Percentiles rank a stretch among this genome's conserved stretches.
Evolutionary conservation across 2,113 vertebrate genomes (phyloP).

Genomic region (human): GRCh38 chr7:92808001-92808500

Average conservation of each 20-base stretch:
- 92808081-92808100: not conserved
- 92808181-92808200: not conserved
- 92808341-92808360: not conserved
- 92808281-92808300: not conserved
- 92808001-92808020: not conserved
- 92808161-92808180: not conserved
- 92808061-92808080: constrained; percentile 12
- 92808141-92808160: not conserved
- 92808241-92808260: not conserved
- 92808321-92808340: not conserved
- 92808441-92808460: not conserved
- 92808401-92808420: not conserved
- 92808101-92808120: not conserved
- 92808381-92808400: not conserved
- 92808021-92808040: not conserved
- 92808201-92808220: not conserved
- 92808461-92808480: not conserved
- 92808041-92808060: not conserved
- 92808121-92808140: not conserved
- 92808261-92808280: not conserved
- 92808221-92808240: not conserved
- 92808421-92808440: not conserved
- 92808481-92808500: not conserved
- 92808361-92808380: not conserved
- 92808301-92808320: not conserved